Base-by-base conservation (phyloP, 2,113 vertebrate species). In the Mustelus asterias region DNA sequence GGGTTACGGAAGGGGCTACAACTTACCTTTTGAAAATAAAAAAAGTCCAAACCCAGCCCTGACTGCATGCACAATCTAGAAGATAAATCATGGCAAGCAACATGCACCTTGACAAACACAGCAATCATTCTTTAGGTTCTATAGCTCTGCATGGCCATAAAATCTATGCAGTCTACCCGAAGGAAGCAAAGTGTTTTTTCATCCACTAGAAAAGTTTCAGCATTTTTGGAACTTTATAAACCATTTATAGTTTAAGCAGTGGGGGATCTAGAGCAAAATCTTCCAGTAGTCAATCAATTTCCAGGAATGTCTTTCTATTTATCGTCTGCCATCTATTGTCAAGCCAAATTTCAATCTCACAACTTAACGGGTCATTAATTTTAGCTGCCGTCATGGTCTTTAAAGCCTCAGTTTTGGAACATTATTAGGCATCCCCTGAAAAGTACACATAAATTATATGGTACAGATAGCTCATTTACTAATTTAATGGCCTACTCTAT, bases 271-370 rank as follows among this genome's bases (percentile, higher is more conserved):
- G 60, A 92, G 60, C 89, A 63, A 33, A 92, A 37, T 37, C 29
- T 65, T 92, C 14, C 14, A 63, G 58, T 20, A n/a, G 63, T 65
- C n/a, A 63, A n/a, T n/a, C 0, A 33, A 29, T n/a, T 33, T 54
- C 16, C 58, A 63, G 58, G 63, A 65, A 20, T 22, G 33, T 33
- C 18, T 65, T 63, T 92, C 89, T 33, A 22, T 92, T 92, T 92
- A 92, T 65, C 3, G 7, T 18, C 89, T 37, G 18, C 3, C n/a
- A 6, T 65, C n/a, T 7, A n/a, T 18, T 92, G 10, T 16, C 54
- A 90, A 90, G 58, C 54, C 54, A 89, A 89, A 89, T 58, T 89
- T 48, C 86, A 90, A 90, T 90, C 88, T 90, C 54, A 18, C 26
- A 7, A 16, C 24, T 60, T 60, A 90, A 6, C 0, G 26, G 88